A percentile compares a stretch with the other conserved stretches of the same genome.
Evolutionary conservation across 2,797 vertebrate genomes (phyloP).

Genomic region (Picus viridis): DNA sequence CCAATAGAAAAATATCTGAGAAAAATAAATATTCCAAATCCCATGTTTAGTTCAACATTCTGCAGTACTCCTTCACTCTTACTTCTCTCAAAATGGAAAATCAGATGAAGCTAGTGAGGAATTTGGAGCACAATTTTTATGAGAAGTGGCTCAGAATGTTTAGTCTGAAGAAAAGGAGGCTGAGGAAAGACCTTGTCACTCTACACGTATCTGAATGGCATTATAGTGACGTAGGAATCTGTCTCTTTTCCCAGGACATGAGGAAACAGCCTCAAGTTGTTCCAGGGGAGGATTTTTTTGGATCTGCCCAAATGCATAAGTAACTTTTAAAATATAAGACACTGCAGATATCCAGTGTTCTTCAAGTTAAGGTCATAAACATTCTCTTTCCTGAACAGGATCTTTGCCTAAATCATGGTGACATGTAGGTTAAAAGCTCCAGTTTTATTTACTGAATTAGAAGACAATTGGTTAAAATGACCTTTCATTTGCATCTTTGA

Average conservation of each 20-base stretch:
- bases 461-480: not conserved
- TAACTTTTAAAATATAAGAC: not conserved
- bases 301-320: not conserved
- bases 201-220: no score
- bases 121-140: no score
- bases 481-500: not conserved
- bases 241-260: no score
- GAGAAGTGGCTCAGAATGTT: no score
- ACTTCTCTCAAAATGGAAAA: not conserved
- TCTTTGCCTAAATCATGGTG: not conserved
- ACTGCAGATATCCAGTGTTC: not conserved
- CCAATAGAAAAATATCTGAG: not conserved
- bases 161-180: no score
- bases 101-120: not conserved
- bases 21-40: not conserved
- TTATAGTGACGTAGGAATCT: no score
- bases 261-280: no score
- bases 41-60: not conserved
- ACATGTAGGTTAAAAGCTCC: not conserved
- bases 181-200: no score
- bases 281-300: no score
- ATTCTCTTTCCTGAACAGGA: not conserved
- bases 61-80: not conserved
- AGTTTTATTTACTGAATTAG: not conserved
- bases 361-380: not conserved